These are phyloP conservation scores for Lasioglossum malachurum DNA, from an alignment of 2,888 invertebrate genomes.

Conservation along the genomic window DNA sequence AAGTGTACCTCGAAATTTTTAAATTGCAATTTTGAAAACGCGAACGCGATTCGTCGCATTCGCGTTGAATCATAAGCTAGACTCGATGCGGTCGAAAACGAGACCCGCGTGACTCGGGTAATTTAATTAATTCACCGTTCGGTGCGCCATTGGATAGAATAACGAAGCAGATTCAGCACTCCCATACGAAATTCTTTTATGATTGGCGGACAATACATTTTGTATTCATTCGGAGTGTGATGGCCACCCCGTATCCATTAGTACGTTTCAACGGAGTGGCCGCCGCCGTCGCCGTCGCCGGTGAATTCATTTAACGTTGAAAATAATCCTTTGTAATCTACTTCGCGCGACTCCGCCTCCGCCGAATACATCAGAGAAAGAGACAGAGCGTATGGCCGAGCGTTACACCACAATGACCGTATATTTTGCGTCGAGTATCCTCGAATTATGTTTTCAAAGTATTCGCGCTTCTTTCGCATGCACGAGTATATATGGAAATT, in stretches of 20 bases:
- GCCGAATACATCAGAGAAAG: neutral
- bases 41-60: neutral
- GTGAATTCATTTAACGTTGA: slow-evolving; percentile 64
- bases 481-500: neutral
- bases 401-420: neutral
- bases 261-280: slow-evolving; percentile 54
- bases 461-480: neutral
- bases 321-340: slow-evolving; percentile 66
- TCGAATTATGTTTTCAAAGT: slow-evolving; percentile 6
- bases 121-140: slow-evolving; percentile 43
- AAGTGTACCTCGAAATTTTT: too few species aligned
- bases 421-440: neutral
- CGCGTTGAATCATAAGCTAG: neutral
- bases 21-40: neutral
- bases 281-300: slow-evolving; percentile 25
- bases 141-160: slow-evolving; percentile 29
- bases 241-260: slow-evolving; percentile 57
- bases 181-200: slow-evolving; percentile 53
- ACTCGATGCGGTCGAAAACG: neutral
- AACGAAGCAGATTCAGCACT: slow-evolving; percentile 25
- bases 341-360: slow-evolving; percentile 28
- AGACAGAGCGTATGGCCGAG: too few species aligned
- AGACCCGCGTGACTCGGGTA: neutral
- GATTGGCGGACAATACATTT: slow-evolving; percentile 57
- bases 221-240: slow-evolving; percentile 35